These are phyloP conservation scores for Drosophila vallismaia DNA, from an alignment of 2,888 invertebrate species.

Conservation along the genomic window DNA sequence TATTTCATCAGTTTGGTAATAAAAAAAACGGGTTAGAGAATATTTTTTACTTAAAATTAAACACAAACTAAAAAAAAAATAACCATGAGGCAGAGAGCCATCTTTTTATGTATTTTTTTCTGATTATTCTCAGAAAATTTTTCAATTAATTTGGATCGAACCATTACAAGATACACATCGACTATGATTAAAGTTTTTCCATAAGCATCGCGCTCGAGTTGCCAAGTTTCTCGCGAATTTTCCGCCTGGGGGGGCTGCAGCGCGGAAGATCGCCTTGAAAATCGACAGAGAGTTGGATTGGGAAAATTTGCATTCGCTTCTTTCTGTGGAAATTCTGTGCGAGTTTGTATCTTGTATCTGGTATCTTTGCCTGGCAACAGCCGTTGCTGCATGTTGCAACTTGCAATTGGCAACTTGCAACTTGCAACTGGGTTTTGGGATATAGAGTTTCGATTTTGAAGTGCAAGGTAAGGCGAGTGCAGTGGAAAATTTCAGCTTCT, in stretches of 20 bases:
- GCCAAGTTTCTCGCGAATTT: conserved; percentile 12
- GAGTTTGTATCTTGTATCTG: conserved; percentile 29
- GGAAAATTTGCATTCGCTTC: conserved; percentile 29
- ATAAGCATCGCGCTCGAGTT: conserved; percentile 17
- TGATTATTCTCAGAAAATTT: background rate
- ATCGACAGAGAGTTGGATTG: background rate
- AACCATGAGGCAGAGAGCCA: background rate
- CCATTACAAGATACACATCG: conserved; percentile 5
- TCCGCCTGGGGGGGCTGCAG: conserved; percentile 10
- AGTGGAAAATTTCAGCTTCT: conserved; percentile 73
- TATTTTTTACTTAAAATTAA: too few species aligned
- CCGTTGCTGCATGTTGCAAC: conserved; percentile 31
- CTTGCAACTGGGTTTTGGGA: conserved; percentile 27
- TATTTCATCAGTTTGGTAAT: background rate
- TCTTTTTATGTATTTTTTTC: background rate
- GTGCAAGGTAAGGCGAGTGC: conserved; percentile 49
- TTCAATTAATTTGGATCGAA: background rate
- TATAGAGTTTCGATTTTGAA: conserved; percentile 59
- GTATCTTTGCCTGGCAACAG: conserved; percentile 41
- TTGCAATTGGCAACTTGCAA: conserved; percentile 18
- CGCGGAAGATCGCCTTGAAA: background rate
- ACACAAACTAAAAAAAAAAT: background rate
- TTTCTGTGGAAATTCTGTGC: conserved; percentile 32
- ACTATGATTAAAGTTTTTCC: conserved; percentile 18
- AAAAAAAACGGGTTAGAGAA: too few species aligned